A percentile compares a stretch with the other conserved stretches of the same genome.
Evolutionary conservation across 2,113 vertebrate genomes (phyloP).

Genomic region (Lipophrys pholis): DNA sequence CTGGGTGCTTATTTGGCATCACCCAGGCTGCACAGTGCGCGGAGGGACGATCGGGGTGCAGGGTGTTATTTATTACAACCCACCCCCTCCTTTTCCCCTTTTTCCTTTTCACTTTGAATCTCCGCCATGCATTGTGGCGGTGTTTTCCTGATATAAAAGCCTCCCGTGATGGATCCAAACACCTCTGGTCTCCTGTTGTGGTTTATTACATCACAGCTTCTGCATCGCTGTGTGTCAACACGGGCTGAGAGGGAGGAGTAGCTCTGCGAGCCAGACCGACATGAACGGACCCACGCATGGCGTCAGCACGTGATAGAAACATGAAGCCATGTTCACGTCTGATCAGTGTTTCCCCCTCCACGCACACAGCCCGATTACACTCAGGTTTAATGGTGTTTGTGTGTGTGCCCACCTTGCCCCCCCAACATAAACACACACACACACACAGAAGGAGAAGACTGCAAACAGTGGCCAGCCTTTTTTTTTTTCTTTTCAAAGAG

Average conservation of each 20-base stretch:
- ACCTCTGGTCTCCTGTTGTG: conserved; percentile 9
- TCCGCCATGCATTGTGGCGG: neutral
- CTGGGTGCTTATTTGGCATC: conserved; percentile 15
- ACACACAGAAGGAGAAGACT: neutral
- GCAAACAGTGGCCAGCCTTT: neutral
- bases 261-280: conserved; percentile 1
- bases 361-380: neutral
- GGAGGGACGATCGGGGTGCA: neutral
- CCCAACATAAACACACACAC: neutral
- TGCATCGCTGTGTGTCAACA: conserved; percentile 70
- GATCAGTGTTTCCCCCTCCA: neutral
- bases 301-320: conserved; percentile 55
- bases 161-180: neutral
- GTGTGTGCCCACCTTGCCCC: neutral
- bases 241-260: conserved; percentile 51
- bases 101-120: too few relatives aligned
- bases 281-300: conserved; percentile 32
- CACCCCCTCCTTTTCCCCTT: too few relatives aligned
- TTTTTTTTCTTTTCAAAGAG: neutral
- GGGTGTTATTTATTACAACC: too few relatives aligned
- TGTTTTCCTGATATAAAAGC: neutral
- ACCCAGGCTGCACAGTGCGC: conserved; percentile 19
- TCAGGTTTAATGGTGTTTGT: neutral
- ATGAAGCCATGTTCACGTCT: conserved; percentile 20
- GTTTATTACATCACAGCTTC: conserved; percentile 74